phyloP scores from a whole-genome alignment of 2,888 invertebrate genomes.

The Philopedon plagiatum region DNA sequence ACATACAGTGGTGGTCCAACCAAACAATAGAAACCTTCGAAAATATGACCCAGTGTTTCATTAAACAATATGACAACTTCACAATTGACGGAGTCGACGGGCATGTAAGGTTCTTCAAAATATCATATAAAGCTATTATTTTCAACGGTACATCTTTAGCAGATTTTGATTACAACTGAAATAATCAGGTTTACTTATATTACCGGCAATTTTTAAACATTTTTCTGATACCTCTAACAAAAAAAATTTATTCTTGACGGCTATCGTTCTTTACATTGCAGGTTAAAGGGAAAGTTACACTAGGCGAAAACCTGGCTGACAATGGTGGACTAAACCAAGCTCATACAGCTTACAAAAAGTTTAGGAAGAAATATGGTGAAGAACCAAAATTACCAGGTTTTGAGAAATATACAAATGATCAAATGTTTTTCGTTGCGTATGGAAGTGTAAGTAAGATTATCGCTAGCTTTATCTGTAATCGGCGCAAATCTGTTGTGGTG shows the following conservation, averaged over 20 bases:
- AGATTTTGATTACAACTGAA: too few relatives aligned
- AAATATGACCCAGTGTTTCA: constrained; percentile 85
- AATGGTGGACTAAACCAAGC: constrained; percentile 87
- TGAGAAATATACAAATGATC: constrained; percentile 78
- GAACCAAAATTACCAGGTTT: constrained; percentile 83
- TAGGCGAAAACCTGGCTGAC: constrained; percentile 88
- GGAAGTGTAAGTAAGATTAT: constrained; percentile 84
- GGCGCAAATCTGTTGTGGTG: too few relatives aligned
- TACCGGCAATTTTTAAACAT: too few relatives aligned
- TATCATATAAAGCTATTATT: too few relatives aligned
- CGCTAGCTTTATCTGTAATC: too few relatives aligned
- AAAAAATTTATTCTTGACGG: too few relatives aligned
- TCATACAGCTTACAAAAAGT: constrained; percentile 77
- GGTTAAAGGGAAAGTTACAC: constrained; percentile 82
- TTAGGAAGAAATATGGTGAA: constrained; percentile 72
- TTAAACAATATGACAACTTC: constrained; percentile 84
- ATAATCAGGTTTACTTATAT: too few relatives aligned
- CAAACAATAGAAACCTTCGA: constrained; percentile 82
- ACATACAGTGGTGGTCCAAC: constrained; percentile 93
- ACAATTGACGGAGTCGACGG: constrained; percentile 76
- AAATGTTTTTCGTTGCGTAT: constrained; percentile 85
- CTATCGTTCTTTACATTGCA: too few relatives aligned
- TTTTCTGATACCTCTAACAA: too few relatives aligned
- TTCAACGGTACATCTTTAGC: too few relatives aligned
- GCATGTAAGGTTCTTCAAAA: constrained; percentile 77